These are phyloP conservation scores for cattle (Bos taurus) DNA, from an alignment of 2,113 vertebrate genomes.

Conservation along the genomic window ARS-UCD2.0 NC_037352.1:41781001-41781500, in stretches of 20 bases:
- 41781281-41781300: neutral
- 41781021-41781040: neutral
- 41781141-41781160: neutral
- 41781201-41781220: neutral
- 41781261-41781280: neutral
- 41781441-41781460: neutral
- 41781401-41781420: neutral
- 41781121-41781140: neutral
- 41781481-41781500: neutral
- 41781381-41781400: too few relatives aligned
- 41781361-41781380: too few relatives aligned
- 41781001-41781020: neutral
- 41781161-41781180: neutral
- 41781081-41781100: neutral
- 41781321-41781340: rapidly evolving
- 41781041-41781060: neutral
- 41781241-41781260: neutral
- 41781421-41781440: rapidly evolving
- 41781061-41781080: neutral
- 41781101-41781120: neutral
- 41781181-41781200: neutral
- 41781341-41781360: neutral
- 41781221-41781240: neutral
- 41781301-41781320: neutral
- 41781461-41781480: rapidly evolving